Base-by-base conservation (phyloP, 2,113 vertebrate species). In the Phaetusa simplex region DNA sequence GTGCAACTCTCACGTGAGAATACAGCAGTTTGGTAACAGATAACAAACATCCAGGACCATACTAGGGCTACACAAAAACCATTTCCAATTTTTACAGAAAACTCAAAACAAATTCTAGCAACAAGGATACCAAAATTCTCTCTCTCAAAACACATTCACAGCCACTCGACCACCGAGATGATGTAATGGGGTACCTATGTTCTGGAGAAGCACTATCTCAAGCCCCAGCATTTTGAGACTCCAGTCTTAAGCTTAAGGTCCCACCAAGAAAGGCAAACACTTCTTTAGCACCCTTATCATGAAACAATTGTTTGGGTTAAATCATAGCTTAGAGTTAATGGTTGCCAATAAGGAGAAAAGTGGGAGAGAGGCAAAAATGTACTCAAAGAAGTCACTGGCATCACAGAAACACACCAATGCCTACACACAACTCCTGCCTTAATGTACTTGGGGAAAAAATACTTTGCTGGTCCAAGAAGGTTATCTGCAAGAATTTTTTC, bases 121-220 rank as follows among this genome's bases (percentile, higher is more conserved):
- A 79, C 79, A 58, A 24, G 40, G 53, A 82, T 3, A 61, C 14
- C 2, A 1, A 69, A 85, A 49, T 5, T 1, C 11, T 4, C 14
- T 12, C 5, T 32, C 69, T n/a, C 34, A n/a, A 55, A 82, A 59
- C 74, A 79, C 20, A 36, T 20, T n/a, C 40, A 3, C 71, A 8
- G 16, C 42, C 3, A 0, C 52, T 18, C 1, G 0, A 59, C 62
- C 24, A 38, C 36, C 0, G 2, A 50, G 85, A 3, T 52, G 66
- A 66, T 21, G 9, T 7, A 17, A 45, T 1, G 47, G 12, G 55
- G 30, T 65, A 36, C 62, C 58, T 8, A 2, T 2, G 53, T 3
- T 77, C 40, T 15, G 6, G 27, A 81, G 53, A 2, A 74, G 45
- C 45, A 27, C 24, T 2, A 8, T 3, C 65, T 40, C 53, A 24